Evolutionary conservation across 2,888 invertebrate genomes (phyloP), one percentile per base, ranked within the genome.

Genomic region (Romanomermis culicivorax): DNA sequence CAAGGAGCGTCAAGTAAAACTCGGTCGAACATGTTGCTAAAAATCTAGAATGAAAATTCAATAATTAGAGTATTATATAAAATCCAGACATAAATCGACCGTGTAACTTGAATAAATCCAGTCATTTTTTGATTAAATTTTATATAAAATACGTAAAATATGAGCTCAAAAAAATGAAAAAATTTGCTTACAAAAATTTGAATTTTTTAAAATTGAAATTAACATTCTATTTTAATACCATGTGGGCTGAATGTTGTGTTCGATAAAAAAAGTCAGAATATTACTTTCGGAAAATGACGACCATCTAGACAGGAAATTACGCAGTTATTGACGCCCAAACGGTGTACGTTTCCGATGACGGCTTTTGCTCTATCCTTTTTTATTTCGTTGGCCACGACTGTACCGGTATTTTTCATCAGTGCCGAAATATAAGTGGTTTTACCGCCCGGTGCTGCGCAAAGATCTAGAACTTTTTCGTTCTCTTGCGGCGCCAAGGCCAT

Each of bases 401-500:
- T 79, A 0, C 99, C 97, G 0, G 93, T 93, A 69, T 95, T 95
- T 71, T 89, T 89, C 95, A 99, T 97, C 14, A 97, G 75, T 0
- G 93, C 83, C 52, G 91, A 78, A 58, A 99, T 91, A 70, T 99
- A 91, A 0, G 91, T 87, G 0, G 95, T 87, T 74, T 99, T 99
- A 7, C 97, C 97, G 50, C 97, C 97, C 0, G 97, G 97, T 0
- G 97, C 97, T 0, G 93, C 81, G 69, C 89, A 86, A 88, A 99
- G 85, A 68, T 99, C 97, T 30, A 99, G 75, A 60, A 95, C 80
- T 51, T 81, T 77, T 72, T 95, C 93, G 66, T 86, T 83, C 74
- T 88, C 89, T 74, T 89, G 87, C 0, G 97, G 95, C 0, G 87
- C 89, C 54, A 99, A 74, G 0, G 97, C 86, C 86, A 97, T 91